A percentile compares a stretch with the other conserved stretches of the same genome.
phyloP scores from a whole-genome alignment of 2,113 vertebrate genomes.

The Collichthys lucidus region DNA sequence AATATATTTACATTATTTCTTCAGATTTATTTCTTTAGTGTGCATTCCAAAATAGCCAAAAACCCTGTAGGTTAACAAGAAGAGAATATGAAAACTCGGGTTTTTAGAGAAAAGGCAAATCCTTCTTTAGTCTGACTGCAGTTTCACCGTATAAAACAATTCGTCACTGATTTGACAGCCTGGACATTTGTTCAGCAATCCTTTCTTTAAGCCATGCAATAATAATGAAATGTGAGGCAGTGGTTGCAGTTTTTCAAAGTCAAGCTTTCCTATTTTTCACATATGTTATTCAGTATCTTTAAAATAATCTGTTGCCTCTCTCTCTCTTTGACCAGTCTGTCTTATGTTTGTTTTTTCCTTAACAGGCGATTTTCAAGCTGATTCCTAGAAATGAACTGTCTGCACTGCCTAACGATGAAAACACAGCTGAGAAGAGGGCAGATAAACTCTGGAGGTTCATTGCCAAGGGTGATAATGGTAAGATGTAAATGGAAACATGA shows the following conservation, averaged over 20 bases:
- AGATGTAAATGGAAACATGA: conserved; percentile 13
- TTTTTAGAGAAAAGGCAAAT: conserved; percentile 3
- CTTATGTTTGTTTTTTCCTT: neutral
- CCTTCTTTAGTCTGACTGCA: neutral
- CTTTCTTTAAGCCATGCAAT: neutral
- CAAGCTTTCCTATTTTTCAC: neutral
- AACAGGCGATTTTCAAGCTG: conserved; percentile 81
- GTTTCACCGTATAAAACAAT: neutral
- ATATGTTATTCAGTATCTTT: neutral
- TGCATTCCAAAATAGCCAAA: neutral
- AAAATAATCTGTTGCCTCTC: neutral
- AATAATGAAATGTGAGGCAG: neutral
- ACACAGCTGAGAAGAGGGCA: conserved; percentile 79
- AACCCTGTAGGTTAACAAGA: neutral
- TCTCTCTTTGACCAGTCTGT: neutral
- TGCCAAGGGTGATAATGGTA: conserved; percentile 75
- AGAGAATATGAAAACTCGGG: neutral
- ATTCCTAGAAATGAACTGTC: conserved; percentile 71
- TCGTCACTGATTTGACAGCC: neutral
- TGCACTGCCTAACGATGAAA: conserved; percentile 69
- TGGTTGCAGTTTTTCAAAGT: neutral
- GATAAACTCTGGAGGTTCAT: conserved; percentile 81
- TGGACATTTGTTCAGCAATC: neutral
- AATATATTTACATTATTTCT: neutral
- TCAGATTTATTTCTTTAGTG: neutral